Evolutionary conservation across 2,888 invertebrate genomes (phyloP).

Genomic region (Clitarchus hookeri): DNA sequence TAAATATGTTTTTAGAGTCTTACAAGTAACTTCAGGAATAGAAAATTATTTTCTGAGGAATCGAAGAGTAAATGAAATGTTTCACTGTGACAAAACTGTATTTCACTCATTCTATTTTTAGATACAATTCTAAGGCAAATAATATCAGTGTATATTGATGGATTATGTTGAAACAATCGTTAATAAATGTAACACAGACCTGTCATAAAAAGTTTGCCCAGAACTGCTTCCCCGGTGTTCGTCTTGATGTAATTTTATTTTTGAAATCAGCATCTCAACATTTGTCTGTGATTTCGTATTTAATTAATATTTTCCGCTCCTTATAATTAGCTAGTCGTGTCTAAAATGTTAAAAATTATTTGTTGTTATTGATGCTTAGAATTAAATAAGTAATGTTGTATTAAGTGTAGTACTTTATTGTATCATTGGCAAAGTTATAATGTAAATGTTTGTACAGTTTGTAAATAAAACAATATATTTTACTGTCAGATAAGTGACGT

Average conservation of each 20-base stretch:
- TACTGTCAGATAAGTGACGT: background rate
- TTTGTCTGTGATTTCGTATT: background rate
- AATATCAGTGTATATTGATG: background rate
- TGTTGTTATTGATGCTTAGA: background rate
- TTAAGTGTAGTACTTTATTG: background rate
- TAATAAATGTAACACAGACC: no score
- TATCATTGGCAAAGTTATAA: background rate
- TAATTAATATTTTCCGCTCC: background rate
- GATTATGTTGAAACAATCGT: no score
- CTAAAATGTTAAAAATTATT: background rate
- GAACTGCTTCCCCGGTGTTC: no score
- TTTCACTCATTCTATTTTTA: background rate
- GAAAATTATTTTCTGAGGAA: no score
- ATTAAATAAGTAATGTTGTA: background rate
- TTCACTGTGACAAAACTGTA: background rate
- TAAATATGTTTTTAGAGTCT: no score
- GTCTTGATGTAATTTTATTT: background rate
- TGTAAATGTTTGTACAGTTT: background rate
- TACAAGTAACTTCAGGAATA: no score
- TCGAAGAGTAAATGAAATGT: background rate
- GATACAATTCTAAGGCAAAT: background rate
- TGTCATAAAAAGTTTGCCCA: no score
- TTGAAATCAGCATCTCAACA: background rate
- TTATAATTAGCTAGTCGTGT: background rate
- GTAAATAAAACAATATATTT: constrained; percentile 1